These are phyloP conservation scores for Eriocheir sinensis DNA, from an alignment of 1,140 invertebrate species.

Conservation along the genomic window DNA sequence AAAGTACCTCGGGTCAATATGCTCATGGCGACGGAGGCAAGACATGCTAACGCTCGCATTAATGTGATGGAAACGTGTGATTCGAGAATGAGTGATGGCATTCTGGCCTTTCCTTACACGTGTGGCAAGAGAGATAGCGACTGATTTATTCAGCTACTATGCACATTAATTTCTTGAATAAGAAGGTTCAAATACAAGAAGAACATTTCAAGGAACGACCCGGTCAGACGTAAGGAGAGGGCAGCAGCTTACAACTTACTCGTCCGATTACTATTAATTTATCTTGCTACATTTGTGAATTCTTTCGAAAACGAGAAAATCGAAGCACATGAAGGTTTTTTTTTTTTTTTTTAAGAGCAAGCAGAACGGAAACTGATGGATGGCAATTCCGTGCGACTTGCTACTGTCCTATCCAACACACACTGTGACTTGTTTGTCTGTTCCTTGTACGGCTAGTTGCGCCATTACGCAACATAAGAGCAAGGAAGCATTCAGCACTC, in stretches of 20 bases:
- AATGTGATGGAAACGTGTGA: background rate
- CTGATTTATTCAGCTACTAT: background rate
- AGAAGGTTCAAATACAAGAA: background rate
- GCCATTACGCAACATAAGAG: background rate
- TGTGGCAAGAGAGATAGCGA: background rate
- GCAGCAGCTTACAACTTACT: background rate
- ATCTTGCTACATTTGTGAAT: too few species aligned
- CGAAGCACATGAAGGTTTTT: too few species aligned
- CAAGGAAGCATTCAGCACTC: too few species aligned
- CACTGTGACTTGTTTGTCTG: too few species aligned
- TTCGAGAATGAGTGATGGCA: background rate
- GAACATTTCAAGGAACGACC: background rate
- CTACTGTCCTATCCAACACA: background rate
- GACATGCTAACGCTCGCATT: background rate
- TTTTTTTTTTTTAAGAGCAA: too few species aligned
- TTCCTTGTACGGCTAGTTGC: too few species aligned
- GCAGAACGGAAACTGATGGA: too few species aligned
- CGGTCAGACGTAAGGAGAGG: background rate
- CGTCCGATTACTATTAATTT: too few species aligned
- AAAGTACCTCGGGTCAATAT: conserved; percentile 5
- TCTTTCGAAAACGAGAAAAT: too few species aligned
- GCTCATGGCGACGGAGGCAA: background rate
- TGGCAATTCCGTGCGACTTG: too few species aligned
- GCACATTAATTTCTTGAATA: background rate
- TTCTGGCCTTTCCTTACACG: conserved; percentile 11